Base-by-base conservation (phyloP, 2,888 invertebrate genomes). In the Drosophila limbata region DNA sequence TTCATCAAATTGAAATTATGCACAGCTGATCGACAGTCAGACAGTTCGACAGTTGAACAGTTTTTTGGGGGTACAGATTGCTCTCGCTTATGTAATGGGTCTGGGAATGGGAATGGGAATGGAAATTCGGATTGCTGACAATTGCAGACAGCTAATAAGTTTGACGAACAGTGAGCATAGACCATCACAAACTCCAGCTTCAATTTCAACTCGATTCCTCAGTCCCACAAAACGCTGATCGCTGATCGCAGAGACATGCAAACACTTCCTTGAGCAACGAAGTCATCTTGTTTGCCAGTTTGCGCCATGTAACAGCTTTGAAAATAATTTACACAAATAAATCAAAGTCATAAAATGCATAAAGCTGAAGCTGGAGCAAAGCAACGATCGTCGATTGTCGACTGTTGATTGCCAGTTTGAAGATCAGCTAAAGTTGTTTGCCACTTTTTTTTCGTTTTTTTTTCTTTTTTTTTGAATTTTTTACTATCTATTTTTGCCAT, bases 271-370 rank as follows among this genome's bases (percentile, higher is more conserved):
- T 68, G 53, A 76, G 62, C 60, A 25, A 33, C 63, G 21, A 39
- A 63, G 66, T 55, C 62, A 55, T 69, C 67, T 72, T 28, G 40
- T 53, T 37, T 28, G 53, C 51, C 50, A 33, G 42, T 67, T 61
- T 53, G 8, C 5, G 59, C 78, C 69, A 76, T 84, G 81, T 78
- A 84, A 80, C 81, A 79, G 75, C 81, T 60, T 55, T 21, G 55
- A 78, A 86, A 86, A 81, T 82, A 81, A 85, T 85, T 86, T 85
- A 83, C 84, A 70, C 77, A 86, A 85, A 85, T 85, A 85, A 85
- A 85, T 85, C 84, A 85, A 86, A 85, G 86, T 86, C 86, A 74
- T 82, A 84, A 81, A 82, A 64, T 71, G 79, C 79, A 81, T 71
- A 31, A 31, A 69, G 64, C 68, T 55, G 17, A 44, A 70, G 74